Evolutionary conservation across 1,140 invertebrate genomes (phyloP).

Genomic region (Globodera ellingtonae): DNA sequence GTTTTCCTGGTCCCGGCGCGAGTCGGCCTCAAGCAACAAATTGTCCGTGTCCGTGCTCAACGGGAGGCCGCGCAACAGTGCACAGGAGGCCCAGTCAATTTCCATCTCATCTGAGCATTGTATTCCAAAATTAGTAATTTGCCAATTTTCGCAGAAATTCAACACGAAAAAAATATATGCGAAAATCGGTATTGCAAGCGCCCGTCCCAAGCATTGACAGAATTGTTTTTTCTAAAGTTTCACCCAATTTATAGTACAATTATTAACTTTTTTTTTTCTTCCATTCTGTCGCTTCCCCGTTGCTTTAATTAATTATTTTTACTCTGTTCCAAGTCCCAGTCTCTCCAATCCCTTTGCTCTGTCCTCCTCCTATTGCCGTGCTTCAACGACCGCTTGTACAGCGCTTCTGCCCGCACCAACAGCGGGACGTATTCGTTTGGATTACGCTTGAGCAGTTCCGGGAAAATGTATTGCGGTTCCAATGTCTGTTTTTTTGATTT

Average conservation of each 20-base stretch:
- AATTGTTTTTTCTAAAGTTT: too few species aligned
- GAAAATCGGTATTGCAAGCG: too few species aligned
- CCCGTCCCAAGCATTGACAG: too few species aligned
- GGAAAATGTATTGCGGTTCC: constrained; percentile 14
- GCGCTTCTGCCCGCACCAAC: constrained; percentile 16
- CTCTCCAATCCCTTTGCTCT: not conserved
- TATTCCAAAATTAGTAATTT: too few species aligned
- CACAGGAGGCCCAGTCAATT: constrained; percentile 25
- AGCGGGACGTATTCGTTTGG: constrained; percentile 26
- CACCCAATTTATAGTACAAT: too few species aligned
- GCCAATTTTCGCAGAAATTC: not conserved
- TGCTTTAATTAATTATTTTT: too few species aligned
- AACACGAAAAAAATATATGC: too few species aligned
- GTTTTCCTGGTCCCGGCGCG: constrained; percentile 29
- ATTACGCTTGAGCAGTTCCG: constrained; percentile 12
- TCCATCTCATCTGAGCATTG: constrained; percentile 1
- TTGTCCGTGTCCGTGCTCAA: constrained; percentile 27
- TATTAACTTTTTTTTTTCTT: not conserved
- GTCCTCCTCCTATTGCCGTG: not conserved
- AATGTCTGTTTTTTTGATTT: not conserved
- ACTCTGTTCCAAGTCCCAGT: constrained; percentile 12
- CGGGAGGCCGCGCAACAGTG: constrained; percentile 28
- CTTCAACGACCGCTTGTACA: constrained; percentile 17
- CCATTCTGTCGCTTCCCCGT: too few species aligned
- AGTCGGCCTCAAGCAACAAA: constrained; percentile 12